These are phyloP conservation scores for Scatophagus argus DNA, from an alignment of 2,113 vertebrate species.

Conservation along the genomic window DNA sequence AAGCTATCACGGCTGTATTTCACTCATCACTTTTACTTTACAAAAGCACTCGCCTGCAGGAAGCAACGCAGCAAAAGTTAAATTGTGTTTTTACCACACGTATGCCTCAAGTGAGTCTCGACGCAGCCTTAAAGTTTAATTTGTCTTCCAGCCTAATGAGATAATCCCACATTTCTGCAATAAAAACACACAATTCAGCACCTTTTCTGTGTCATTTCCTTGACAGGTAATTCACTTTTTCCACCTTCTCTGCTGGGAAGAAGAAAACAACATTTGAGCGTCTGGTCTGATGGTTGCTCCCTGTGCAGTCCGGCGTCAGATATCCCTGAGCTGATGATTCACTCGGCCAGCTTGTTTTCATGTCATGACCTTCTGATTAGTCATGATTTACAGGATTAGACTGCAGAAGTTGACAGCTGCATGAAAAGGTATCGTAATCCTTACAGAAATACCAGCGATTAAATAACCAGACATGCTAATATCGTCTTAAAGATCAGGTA, in stretches of 20 bases:
- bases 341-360: slow-evolving; percentile 18
- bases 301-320: not conserved
- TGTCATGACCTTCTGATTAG: slow-evolving; percentile 8
- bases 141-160: not conserved
- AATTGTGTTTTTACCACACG: no score
- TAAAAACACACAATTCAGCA: not conserved
- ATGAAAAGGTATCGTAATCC: not conserved
- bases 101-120: no score
- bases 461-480: not conserved
- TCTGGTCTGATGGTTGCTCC: no score
- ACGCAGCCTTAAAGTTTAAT: not conserved
- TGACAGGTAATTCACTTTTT: not conserved
- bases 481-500: not conserved
- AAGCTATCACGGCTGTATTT: no score
- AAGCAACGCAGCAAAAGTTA: no score
- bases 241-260: not conserved
- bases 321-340: slow-evolving; percentile 21
- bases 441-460: not conserved
- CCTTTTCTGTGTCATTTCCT: not conserved
- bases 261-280: not conserved
- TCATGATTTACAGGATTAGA: slow-evolving; percentile 28
- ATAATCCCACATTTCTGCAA: not conserved
- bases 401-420: not conserved
- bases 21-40: no score
- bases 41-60: not conserved